phyloP scores from a whole-genome alignment of 1,140 invertebrate genomes.

The Condylostylus longicornis region DNA sequence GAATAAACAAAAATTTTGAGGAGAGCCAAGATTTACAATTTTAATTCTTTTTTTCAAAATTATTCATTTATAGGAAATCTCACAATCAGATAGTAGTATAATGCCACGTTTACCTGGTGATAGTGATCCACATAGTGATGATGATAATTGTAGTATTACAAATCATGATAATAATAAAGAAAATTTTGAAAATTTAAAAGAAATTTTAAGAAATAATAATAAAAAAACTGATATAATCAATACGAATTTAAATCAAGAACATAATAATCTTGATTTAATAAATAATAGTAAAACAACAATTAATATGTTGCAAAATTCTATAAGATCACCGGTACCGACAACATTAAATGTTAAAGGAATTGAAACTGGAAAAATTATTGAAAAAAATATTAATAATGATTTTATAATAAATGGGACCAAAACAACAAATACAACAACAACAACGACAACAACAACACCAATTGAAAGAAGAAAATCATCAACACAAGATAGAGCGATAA shows the following conservation, averaged over 20 bases:
- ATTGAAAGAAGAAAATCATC: too few relatives aligned
- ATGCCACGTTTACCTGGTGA: conserved; percentile 36
- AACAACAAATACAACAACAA: too few relatives aligned
- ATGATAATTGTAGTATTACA: conserved; percentile 23
- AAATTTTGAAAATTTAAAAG: conserved; percentile 24
- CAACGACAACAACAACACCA: too few relatives aligned
- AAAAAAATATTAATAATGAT: too few relatives aligned
- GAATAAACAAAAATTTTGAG: conserved; percentile 20
- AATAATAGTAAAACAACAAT: too few relatives aligned
- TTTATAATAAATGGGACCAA: too few relatives aligned
- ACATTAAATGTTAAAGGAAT: too few relatives aligned
- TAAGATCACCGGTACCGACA: too few relatives aligned
- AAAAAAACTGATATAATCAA: background rate
- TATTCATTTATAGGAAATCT: background rate
- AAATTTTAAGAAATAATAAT: conserved; percentile 20
- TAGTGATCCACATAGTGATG: conserved; percentile 31
- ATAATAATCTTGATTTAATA: background rate
- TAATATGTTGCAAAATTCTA: too few relatives aligned
- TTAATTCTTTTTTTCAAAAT: background rate
- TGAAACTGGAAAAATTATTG: too few relatives aligned
- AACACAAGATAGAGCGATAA: too few relatives aligned
- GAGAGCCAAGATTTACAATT: conserved; percentile 8
- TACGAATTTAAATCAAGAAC: background rate
- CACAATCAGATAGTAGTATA: conserved; percentile 24
- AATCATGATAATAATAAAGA: conserved; percentile 9